Base-by-base conservation (phyloP, 2,888 invertebrate genomes). In the Cepaea hortensis region DNA sequence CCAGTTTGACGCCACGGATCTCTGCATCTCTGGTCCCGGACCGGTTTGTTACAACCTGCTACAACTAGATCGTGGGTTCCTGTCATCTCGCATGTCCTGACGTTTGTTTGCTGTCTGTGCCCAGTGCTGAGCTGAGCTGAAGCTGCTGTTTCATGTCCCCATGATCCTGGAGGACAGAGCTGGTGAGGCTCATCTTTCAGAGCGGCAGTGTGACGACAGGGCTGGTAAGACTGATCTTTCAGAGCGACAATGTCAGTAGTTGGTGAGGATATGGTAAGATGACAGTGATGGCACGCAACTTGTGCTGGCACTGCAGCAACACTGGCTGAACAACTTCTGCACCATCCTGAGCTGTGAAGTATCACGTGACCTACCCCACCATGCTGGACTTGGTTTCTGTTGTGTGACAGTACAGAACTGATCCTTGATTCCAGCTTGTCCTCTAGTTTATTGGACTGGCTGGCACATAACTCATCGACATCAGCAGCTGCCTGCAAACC, bases 381-480 rank as follows among this genome's bases (percentile, higher is more conserved):
- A 1, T 35, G 1, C 35, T 35, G 35, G 35, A 72, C 23, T 11
- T 50, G 6, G 46, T 7, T 72, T 50, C 3, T 15, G 68, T 48
- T 20, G 65, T 68, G 3, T 48, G 35, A 55, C 4, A 50, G 48
- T 11, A 73, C 15, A 73, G 50, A 62, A 11, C 18, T 18, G 15
- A 72, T 6, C 18, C 81, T 81, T 23, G 85, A 62, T 11, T 76
- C 77, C 0, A 77, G 23, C 3, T 46, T 73, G 15, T 48, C 73
- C 13, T 73, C 48, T 18, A 84, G 50, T 50, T 68, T 73, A 55
- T 75, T 81, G 23, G 87, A 84, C 48, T 84, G 13, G 62, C 81
- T 84, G 20, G 35, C 76, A 87, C 61, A 73, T 35, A 35, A 35
- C 35, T 35, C 35, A 81, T 87, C 7, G 80, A 50, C 5, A 75